These are phyloP conservation scores for Lasioglossum leucozonium DNA, from an alignment of 2,888 invertebrate genomes.

Conservation along the genomic window DNA sequence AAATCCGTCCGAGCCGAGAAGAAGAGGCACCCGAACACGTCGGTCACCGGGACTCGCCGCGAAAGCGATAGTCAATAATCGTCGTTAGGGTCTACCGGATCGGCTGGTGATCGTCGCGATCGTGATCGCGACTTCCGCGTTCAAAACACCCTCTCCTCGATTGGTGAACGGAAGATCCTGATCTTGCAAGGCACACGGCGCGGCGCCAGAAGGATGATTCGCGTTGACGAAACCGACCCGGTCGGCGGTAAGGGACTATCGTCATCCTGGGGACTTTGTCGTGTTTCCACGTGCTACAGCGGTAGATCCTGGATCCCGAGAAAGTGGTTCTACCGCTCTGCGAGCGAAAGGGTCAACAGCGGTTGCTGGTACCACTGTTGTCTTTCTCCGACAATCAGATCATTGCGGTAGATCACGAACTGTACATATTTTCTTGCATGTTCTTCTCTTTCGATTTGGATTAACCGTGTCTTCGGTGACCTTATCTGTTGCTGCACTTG, in stretches of 20 bases:
- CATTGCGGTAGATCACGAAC: not conserved
- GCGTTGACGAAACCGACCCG: slow-evolving; percentile 95
- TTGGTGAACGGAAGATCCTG: not conserved
- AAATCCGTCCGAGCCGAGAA: slow-evolving; percentile 82
- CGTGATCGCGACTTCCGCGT: not conserved
- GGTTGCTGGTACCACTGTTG: not conserved
- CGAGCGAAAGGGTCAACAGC: not conserved
- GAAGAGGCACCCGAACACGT: slow-evolving; percentile 59
- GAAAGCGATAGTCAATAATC: slow-evolving; percentile 81
- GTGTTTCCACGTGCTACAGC: not conserved
- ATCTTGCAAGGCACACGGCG: slow-evolving; percentile 85
- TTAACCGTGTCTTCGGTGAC: not conserved
- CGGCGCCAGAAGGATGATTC: slow-evolving; percentile 92
- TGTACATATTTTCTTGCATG: too few relatives aligned
- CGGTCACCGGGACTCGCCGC: slow-evolving; percentile 65
- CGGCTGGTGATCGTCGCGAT: slow-evolving; percentile 35
- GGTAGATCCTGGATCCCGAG: not conserved
- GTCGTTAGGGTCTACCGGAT: slow-evolving; percentile 74
- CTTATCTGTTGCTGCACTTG: not conserved
- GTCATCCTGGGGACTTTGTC: not conserved
- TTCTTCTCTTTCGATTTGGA: not conserved
- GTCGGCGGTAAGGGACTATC: slow-evolving; percentile 91
- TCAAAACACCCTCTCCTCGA: not conserved
- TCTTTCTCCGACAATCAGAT: too few relatives aligned
- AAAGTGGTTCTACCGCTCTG: not conserved